Conservation (phyloP, 2,888 invertebrate species). For the Eristalis intricaria region DNA sequence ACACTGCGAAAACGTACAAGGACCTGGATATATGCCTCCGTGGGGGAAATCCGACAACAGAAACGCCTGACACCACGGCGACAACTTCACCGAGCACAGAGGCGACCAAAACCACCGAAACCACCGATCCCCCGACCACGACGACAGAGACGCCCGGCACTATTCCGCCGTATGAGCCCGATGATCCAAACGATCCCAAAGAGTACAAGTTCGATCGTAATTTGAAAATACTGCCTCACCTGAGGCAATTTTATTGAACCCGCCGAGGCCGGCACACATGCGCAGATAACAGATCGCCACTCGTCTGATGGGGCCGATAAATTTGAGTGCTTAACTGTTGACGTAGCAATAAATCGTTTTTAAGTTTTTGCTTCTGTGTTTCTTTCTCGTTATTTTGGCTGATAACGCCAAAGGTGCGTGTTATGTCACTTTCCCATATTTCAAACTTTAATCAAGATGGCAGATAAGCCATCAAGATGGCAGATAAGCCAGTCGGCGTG, state of each 20-base stretch:
- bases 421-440: not conserved
- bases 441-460: not conserved
- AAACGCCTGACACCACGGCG: not conserved
- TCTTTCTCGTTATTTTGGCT: not conserved
- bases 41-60: not conserved
- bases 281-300: not conserved
- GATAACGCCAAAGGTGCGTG: not conserved
- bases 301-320: not conserved
- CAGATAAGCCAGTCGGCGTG: too few relatives aligned
- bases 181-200: not conserved
- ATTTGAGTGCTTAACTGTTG: not conserved
- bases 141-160: not conserved
- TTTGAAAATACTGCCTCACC: not conserved
- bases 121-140: not conserved
- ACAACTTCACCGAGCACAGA: not conserved
- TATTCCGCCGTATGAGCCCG: not conserved
- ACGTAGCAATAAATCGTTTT: not conserved
- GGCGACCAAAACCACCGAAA: not conserved
- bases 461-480: not conserved
- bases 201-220: not conserved
- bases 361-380: not conserved
- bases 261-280: not conserved
- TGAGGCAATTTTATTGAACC: not conserved
- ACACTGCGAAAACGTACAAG: not conserved
- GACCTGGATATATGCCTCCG: not conserved